phyloP scores from a whole-genome alignment of 2,888 invertebrate species.

The Harpagoxenus sublaevis region DNA sequence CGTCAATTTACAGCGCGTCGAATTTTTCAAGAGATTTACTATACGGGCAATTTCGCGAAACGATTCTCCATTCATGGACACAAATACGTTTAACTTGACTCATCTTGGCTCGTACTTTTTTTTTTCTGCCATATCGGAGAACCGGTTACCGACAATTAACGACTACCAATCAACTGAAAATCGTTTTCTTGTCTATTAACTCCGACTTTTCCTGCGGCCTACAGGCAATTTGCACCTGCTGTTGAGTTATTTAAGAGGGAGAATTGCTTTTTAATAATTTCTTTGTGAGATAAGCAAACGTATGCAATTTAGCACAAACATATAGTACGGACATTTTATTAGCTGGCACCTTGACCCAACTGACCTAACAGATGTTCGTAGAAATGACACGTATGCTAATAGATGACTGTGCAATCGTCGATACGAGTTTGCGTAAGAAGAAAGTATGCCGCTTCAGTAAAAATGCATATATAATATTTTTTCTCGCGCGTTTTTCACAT shows the following conservation, averaged over 20 bases:
- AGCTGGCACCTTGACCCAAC: constrained; percentile 9
- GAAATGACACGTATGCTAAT: constrained; percentile 38
- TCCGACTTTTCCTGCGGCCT: neutral
- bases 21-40: neutral
- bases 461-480: neutral
- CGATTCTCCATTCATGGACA: neutral
- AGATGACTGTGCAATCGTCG: neutral
- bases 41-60: neutral
- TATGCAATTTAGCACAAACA: neutral
- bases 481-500: neutral
- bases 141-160: neutral
- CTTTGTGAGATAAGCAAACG: neutral
- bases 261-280: neutral
- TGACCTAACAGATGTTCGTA: constrained; percentile 26
- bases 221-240: neutral
- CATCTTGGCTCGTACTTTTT: neutral
- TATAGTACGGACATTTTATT: neutral
- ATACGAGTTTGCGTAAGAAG: constrained; percentile 1
- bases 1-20: neutral
- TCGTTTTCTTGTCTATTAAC: neutral
- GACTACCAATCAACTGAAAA: constrained; percentile 1
- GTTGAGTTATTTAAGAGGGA: neutral
- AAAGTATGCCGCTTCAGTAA: neutral
- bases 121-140: neutral
- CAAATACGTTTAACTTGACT: neutral